phyloP scores from a whole-genome alignment of 2,888 invertebrate species.

The Scaptomyza cyrtandrae region DNA sequence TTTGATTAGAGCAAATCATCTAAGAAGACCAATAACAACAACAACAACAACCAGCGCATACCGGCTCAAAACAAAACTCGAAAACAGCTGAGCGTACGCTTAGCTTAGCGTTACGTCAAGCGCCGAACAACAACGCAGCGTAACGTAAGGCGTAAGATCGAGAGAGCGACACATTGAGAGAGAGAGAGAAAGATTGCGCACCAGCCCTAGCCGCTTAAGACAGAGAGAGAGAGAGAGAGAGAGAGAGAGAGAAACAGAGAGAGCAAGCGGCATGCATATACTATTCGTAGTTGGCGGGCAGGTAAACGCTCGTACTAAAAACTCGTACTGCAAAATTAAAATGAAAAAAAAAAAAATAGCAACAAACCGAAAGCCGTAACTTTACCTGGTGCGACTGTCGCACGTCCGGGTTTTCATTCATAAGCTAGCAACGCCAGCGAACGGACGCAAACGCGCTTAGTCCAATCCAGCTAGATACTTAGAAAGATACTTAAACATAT shows the following conservation, averaged over 20 bases:
- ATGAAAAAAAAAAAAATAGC: constrained; percentile 11
- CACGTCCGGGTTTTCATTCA: constrained; percentile 82
- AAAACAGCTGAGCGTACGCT: constrained; percentile 57
- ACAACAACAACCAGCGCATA: constrained; percentile 30
- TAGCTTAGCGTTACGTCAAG: constrained; percentile 19
- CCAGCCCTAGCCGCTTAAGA: constrained; percentile 10
- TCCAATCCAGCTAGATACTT: constrained; percentile 29
- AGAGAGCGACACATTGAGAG: constrained; percentile 8
- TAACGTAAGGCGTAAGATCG: constrained; percentile 2
- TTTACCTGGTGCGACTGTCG: constrained; percentile 72
- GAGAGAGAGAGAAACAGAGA: constrained; percentile 5
- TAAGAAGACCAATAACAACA: constrained; percentile 2
- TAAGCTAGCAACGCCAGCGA: constrained; percentile 83
- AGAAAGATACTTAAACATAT: constrained; percentile 18
- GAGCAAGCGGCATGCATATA: constrained; percentile 6
- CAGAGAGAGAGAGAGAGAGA: background rate
- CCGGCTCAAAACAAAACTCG: constrained; percentile 59
- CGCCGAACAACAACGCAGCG: constrained; percentile 14
- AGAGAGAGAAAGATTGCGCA: background rate
- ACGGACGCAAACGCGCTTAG: constrained; percentile 75
- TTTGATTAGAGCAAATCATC: constrained; percentile 32
- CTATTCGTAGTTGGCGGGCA: constrained; percentile 32
- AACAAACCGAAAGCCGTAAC: constrained; percentile 59
- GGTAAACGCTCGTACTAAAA: constrained; percentile 45
- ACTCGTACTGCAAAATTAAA: constrained; percentile 42